phyloP scores from a whole-genome alignment of 2,797 vertebrate genomes.

The Argentina silus region DNA sequence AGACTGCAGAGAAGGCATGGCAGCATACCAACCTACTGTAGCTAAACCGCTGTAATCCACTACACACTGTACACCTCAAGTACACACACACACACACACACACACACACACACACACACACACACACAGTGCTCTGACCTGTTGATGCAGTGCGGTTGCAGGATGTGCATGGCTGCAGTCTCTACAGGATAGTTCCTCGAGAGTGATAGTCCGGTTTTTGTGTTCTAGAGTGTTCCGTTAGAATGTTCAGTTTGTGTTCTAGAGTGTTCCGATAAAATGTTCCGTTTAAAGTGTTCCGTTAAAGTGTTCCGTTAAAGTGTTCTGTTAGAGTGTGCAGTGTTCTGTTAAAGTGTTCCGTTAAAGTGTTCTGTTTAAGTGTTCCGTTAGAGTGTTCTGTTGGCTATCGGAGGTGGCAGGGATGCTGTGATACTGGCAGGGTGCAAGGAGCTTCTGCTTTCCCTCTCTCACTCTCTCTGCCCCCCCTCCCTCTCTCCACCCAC shows the following conservation, averaged over 20 bases:
- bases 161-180: conserved; percentile 73
- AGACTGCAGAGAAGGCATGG: too few relatives aligned
- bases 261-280: too few relatives aligned
- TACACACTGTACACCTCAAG: too few relatives aligned
- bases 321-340: neutral
- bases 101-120: conserved; percentile 1
- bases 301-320: too few relatives aligned
- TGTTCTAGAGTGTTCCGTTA: neutral
- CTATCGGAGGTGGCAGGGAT: neutral
- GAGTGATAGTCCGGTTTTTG: neutral
- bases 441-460: neutral
- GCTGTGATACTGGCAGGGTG: neutral
- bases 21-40: too few relatives aligned
- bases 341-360: too few relatives aligned
- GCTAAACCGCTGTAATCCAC: too few relatives aligned
- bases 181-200: neutral
- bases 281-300: too few relatives aligned
- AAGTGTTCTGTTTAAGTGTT: neutral
- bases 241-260: neutral
- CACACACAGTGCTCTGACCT: conserved; percentile 63
- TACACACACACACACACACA: neutral
- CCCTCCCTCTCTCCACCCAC: conserved; percentile 25
- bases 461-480: conserved; percentile 36
- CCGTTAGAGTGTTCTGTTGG: neutral
- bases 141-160: conserved; percentile 80